These are phyloP conservation scores for Trachops cirrhosus DNA, from an alignment of 2,797 vertebrate genomes.

Conservation along the genomic window DNA sequence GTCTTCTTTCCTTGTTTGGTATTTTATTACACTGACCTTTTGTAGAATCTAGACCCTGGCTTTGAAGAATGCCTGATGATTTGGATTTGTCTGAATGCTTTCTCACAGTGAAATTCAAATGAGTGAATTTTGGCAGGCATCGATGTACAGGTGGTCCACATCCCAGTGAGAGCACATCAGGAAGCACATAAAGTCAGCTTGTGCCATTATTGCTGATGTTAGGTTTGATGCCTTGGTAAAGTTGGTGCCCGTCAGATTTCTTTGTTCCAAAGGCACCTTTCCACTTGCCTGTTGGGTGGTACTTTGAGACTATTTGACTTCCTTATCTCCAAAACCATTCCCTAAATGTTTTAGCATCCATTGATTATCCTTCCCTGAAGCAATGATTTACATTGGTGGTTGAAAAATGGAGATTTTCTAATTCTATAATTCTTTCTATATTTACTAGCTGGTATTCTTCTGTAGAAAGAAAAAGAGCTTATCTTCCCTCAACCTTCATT, in stretches of 20 bases:
- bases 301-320: neutral
- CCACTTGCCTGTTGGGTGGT: neutral
- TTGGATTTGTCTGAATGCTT: neutral
- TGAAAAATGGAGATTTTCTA: neutral
- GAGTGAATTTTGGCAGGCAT: neutral
- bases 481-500: neutral
- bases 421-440: neutral
- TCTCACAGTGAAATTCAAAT: neutral
- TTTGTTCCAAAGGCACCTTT: neutral
- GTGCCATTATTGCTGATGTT: neutral
- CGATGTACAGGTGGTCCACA: too few relatives aligned
- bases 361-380: neutral
- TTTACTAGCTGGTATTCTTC: neutral
- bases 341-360: neutral
- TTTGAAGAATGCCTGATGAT: neutral
- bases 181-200: neutral
- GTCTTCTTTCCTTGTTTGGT: neutral
- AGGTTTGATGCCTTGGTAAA: neutral
- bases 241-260: neutral
- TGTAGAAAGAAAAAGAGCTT: neutral
- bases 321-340: neutral
- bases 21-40: conserved; percentile 27
- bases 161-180: neutral
- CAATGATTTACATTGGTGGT: neutral
- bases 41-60: neutral